These are phyloP conservation scores for Corythornis vintsioides DNA, from an alignment of 2,113 vertebrate genomes.

Conservation along the genomic window DNA sequence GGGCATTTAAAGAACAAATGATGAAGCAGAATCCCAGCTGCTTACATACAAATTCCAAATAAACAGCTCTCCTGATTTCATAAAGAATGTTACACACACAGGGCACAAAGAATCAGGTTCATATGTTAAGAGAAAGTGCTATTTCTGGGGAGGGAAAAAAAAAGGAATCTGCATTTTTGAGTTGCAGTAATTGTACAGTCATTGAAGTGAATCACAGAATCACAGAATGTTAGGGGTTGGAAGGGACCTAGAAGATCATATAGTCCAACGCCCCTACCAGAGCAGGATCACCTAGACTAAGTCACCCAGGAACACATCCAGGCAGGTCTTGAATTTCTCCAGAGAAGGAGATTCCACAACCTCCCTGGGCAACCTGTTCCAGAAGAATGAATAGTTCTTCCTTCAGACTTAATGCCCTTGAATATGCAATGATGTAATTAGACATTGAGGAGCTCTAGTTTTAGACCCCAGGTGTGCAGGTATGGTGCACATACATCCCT, in stretches of 20 bases:
- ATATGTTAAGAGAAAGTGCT: neutral
- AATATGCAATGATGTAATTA: constrained; percentile 5
- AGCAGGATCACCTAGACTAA: too few species aligned
- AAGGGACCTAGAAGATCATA: too few species aligned
- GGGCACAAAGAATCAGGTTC: neutral
- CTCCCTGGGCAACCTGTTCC: too few species aligned
- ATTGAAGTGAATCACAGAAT: neutral
- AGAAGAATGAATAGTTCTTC: constrained; percentile 13
- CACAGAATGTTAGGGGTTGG: too few species aligned
- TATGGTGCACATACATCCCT: neutral
- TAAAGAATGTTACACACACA: neutral
- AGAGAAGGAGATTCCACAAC: too few species aligned
- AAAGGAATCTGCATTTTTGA: neutral
- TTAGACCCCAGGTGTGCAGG: neutral
- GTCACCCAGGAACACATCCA: too few species aligned
- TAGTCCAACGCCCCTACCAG: too few species aligned
- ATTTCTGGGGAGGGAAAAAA: neutral
- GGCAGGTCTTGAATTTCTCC: too few species aligned
- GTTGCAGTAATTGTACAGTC: neutral
- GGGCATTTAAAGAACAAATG: neutral
- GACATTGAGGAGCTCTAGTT: neutral
- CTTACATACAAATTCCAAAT: neutral
- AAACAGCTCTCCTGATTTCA: neutral
- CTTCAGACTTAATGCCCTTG: neutral
- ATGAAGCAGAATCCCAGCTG: neutral